Evolutionary conservation across 1,140 invertebrate species (phyloP).

Genomic region (Proctacanthus coquilletti): DNA sequence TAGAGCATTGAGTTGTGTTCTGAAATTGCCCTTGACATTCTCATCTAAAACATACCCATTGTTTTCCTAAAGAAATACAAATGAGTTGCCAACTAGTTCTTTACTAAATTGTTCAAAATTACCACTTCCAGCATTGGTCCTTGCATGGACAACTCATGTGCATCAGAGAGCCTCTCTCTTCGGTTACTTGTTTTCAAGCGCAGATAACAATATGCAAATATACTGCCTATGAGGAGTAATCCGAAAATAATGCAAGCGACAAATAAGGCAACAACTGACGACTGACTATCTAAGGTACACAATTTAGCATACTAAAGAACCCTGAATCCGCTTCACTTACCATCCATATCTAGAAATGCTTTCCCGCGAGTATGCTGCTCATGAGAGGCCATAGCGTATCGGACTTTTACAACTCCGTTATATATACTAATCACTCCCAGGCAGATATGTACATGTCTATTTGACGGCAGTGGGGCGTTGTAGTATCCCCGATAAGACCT

Average conservation of each 20-base stretch:
- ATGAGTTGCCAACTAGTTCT: neutral
- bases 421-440: slow-evolving; percentile 54
- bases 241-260: slow-evolving; percentile 44
- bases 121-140: slow-evolving; percentile 46
- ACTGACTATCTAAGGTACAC: slow-evolving; percentile 16
- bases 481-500: slow-evolving; percentile 55
- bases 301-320: slow-evolving; percentile 23
- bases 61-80: slow-evolving; percentile 40
- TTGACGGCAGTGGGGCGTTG: slow-evolving; percentile 56
- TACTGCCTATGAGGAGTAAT: slow-evolving; percentile 37
- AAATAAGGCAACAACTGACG: slow-evolving; percentile 33
- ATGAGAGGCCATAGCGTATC: slow-evolving; percentile 44
- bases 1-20: slow-evolving; percentile 35
- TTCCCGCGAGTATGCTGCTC: slow-evolving; percentile 14
- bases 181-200: slow-evolving; percentile 35
- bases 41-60: slow-evolving; percentile 57
- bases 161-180: slow-evolving; percentile 36
- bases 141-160: slow-evolving; percentile 49
- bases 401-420: slow-evolving; percentile 42
- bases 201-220: slow-evolving; percentile 43
- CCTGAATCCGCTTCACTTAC: slow-evolving; percentile 8
- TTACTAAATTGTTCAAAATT: slow-evolving; percentile 5
- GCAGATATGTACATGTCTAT: slow-evolving; percentile 50
- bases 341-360: slow-evolving; percentile 1
- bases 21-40: slow-evolving; percentile 51